Conservation (phyloP, 2,113 vertebrate species). For the Lophotis ruficrista region DNA sequence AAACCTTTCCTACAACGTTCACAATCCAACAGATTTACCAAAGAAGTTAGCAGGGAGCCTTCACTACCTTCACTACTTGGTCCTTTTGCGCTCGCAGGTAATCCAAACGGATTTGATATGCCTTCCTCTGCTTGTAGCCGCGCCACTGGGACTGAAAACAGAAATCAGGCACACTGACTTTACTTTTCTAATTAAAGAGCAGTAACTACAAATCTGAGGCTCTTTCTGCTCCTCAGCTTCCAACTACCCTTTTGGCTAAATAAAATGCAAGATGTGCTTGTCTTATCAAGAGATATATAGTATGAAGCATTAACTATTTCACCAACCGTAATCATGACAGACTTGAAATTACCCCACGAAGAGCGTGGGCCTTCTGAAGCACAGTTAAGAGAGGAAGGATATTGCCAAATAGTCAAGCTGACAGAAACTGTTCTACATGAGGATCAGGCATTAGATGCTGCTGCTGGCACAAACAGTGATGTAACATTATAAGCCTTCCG, state of each 20-base stretch:
- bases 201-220: not conserved
- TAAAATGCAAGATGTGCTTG: not conserved
- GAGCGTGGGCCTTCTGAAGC: not conserved
- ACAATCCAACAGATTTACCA: not conserved
- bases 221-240: not conserved
- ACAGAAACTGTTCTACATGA: not conserved
- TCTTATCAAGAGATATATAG: not conserved
- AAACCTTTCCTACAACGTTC: not conserved
- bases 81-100: constrained; percentile 84
- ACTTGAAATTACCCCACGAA: not conserved
- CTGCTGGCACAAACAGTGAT: not conserved
- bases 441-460: not conserved
- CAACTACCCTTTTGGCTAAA: not conserved
- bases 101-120: constrained; percentile 82
- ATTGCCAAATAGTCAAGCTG: not conserved
- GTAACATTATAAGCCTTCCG: not conserved
- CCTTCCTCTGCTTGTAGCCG: constrained; percentile 90
- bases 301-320: not conserved
- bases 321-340: not conserved
- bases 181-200: not conserved
- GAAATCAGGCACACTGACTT: not conserved
- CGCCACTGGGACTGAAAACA: constrained; percentile 90
- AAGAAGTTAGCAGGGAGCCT: not conserved
- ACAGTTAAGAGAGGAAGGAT: not conserved
- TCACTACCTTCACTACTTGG: constrained; percentile 89